Base-by-base conservation (phyloP, 30 jellyfish, hydroid and myxozoan species). In the Chrysaora quinquecirrha region DNA sequence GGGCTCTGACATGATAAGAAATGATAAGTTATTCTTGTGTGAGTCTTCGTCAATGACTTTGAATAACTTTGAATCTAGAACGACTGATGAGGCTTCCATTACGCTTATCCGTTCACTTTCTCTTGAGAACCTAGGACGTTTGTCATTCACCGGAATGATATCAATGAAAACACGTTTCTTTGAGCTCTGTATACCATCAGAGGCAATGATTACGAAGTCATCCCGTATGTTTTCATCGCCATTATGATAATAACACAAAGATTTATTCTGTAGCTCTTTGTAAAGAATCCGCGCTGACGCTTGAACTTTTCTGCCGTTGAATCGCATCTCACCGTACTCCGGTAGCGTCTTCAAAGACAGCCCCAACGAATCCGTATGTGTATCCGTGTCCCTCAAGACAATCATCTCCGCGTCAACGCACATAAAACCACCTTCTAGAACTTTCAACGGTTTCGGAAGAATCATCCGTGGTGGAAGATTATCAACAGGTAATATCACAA, bases 71-170 rank as follows among this genome's bases (percentile, higher is more conserved):
- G 74, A n/a, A 62, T 64, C 75, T 14, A 84, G 48, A 10, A 64
- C 88, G 24, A 84, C 78, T 19, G 95, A 73, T 1, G 84, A 74
- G 29, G 71, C 81, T 66, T 84, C 95, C 89, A 58, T 84, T 34
- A 84, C 86, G 33, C 25, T 56, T 1, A 84, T 43, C 23, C 62
- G 56, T 6, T 67, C 73, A 16, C 7, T 3, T 4, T 31, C 68
- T 19, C 28, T 54, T n/a, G 76, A 50, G 34, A 80, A 80, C 1
- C 1, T 7, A 1, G 95, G 95, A 29, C 87, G 24, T n/a, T 49
- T 63, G 30, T 84, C 95, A 34, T 84, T 75, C 18, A 70, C 75
- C 1, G 88, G 95, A 3, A 25, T 22, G 2, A 84, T 56, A 19
- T 54, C 27, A 16, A 84, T 84, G 1, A 66, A 9, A 38, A 73